Evolutionary conservation across 92 coral and sea anemone species (phyloP).

Genomic region (Diadumene lineata): DNA sequence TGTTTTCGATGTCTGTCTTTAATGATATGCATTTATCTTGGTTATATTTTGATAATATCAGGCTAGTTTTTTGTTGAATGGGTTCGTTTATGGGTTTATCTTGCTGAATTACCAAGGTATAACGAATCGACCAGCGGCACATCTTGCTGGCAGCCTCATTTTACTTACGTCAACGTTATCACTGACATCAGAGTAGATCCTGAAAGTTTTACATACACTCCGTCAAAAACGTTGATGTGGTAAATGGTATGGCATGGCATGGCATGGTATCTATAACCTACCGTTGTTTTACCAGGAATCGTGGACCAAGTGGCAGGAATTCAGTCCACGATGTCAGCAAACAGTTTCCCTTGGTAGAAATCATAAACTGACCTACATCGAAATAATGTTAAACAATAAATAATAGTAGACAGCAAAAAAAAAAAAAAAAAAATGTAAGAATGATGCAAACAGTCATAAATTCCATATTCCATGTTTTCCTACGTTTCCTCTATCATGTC

Average conservation of each 20-base stretch:
- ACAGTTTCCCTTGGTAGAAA: slow-evolving; percentile 9
- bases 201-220: too few relatives aligned
- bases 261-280: not conserved
- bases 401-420: too few relatives aligned
- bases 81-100: not conserved
- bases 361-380: slow-evolving; percentile 25
- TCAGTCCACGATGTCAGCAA: slow-evolving; percentile 24
- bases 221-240: too few relatives aligned
- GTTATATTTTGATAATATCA: not conserved
- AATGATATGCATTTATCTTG: not conserved
- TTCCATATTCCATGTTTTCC: too few relatives aligned
- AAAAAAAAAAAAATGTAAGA: too few relatives aligned
- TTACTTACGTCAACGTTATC: slow-evolving; percentile 4
- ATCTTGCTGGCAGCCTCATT: slow-evolving; percentile 11
- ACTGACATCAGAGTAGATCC: slow-evolving; percentile 13
- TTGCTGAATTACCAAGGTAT: slow-evolving; percentile 6
- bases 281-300: slow-evolving; percentile 21
- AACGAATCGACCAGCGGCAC: not conserved
- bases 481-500: too few relatives aligned
- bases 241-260: too few relatives aligned
- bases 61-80: not conserved
- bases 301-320: slow-evolving; percentile 25
- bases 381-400: too few relatives aligned
- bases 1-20: too few relatives aligned
- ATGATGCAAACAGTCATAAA: too few relatives aligned